These are phyloP conservation scores for Phyto melanocephala DNA, from an alignment of 2,888 invertebrate genomes.

Conservation along the genomic window DNA sequence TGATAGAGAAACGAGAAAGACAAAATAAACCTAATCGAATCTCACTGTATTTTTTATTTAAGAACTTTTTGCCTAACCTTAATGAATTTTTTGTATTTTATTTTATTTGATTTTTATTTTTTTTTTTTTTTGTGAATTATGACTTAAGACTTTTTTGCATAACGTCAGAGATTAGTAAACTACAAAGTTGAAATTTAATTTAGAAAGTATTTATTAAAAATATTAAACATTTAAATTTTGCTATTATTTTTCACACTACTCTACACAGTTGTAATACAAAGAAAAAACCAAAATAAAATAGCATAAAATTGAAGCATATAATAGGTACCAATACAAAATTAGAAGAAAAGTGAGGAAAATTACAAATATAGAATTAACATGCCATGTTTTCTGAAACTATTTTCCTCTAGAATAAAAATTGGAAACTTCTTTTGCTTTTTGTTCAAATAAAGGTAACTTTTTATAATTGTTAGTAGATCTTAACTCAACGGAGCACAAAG, in stretches of 20 bases:
- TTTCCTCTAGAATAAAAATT: slow-evolving; percentile 11
- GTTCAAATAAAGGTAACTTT: slow-evolving; percentile 25
- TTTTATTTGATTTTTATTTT: too few species aligned
- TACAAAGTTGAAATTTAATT: too few species aligned
- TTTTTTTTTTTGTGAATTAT: too few species aligned
- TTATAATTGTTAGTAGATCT: slow-evolving; percentile 21
- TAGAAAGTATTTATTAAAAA: too few species aligned
- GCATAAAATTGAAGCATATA: background rate
- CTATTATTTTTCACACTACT: slow-evolving; percentile 26
- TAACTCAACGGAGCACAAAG: background rate
- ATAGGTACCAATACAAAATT: background rate
- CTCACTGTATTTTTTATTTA: too few species aligned
- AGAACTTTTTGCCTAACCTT: too few species aligned
- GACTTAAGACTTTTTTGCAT: too few species aligned
- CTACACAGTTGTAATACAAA: background rate
- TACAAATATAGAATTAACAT: slow-evolving; percentile 51
- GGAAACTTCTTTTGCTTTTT: background rate
- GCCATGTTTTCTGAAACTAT: slow-evolving; percentile 2
- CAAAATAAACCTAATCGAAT: too few species aligned
- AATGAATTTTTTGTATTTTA: too few species aligned
- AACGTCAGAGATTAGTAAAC: too few species aligned
- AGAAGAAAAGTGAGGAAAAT: slow-evolving; percentile 34
- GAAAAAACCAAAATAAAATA: background rate
- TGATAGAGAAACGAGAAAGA: too few species aligned
- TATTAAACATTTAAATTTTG: background rate